phyloP scores from a whole-genome alignment of 2,797 vertebrate species.

The Zenarchopterus dispar region DNA sequence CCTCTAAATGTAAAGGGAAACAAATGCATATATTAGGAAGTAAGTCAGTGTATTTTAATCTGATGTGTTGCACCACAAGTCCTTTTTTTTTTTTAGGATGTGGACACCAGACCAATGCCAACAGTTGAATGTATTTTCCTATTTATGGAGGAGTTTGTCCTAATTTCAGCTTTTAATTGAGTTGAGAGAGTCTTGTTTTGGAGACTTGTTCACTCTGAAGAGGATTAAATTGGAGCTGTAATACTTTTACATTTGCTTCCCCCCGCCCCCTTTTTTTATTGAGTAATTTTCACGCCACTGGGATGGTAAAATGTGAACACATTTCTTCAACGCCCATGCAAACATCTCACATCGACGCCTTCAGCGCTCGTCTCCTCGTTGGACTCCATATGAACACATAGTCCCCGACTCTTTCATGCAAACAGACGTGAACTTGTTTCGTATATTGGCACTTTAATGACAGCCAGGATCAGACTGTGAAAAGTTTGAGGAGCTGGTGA shows the following conservation, averaged over 20 bases:
- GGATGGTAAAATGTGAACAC: slow-evolving; percentile 55
- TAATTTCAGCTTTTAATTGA: slow-evolving; percentile 31
- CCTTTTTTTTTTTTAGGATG: background rate
- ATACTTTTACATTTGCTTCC: slow-evolving; percentile 49
- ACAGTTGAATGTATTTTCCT: slow-evolving; percentile 7
- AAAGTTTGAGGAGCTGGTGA: slow-evolving; percentile 63
- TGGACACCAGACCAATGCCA: background rate
- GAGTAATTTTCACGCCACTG: slow-evolving; percentile 43
- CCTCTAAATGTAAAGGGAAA: background rate
- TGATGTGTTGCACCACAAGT: background rate
- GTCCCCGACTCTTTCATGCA: slow-evolving; percentile 2
- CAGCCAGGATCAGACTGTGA: slow-evolving; percentile 39
- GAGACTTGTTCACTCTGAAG: slow-evolving; percentile 26
- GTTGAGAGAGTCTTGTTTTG: slow-evolving; percentile 19
- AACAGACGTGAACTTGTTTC: slow-evolving; percentile 18
- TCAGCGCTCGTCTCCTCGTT: slow-evolving; percentile 9
- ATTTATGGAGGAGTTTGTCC: slow-evolving; percentile 28
- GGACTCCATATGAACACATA: slow-evolving; percentile 14
- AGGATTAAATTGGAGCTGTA: slow-evolving; percentile 42
- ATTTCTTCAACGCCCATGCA: slow-evolving; percentile 8
- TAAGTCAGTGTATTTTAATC: background rate
- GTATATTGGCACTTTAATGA: slow-evolving; percentile 41
- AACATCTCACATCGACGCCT: background rate
- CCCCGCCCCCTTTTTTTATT: slow-evolving; percentile 41
- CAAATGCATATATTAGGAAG: background rate